These are phyloP conservation scores for Archegozetes longisetosus DNA, from an alignment of 1,140 invertebrate species.

Conservation along the genomic window DNA sequence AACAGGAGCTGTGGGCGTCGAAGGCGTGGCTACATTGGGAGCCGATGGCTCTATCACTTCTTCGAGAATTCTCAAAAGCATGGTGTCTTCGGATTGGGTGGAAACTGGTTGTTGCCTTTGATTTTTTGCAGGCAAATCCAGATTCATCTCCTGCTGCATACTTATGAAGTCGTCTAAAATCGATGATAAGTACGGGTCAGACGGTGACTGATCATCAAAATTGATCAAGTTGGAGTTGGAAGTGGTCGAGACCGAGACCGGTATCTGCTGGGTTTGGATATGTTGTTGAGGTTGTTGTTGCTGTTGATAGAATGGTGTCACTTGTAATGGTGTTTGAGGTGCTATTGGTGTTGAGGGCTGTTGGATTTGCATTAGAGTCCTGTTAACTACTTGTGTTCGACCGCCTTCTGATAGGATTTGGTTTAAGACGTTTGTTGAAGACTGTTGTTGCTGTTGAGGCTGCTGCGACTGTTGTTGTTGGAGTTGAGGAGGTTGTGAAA, in stretches of 20 bases:
- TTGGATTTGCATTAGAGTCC: neutral
- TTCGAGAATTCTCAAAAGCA: conserved; percentile 15
- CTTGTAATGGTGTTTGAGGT: neutral
- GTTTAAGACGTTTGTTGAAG: neutral
- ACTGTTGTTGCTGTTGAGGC: conserved; percentile 9
- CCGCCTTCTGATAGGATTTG: neutral
- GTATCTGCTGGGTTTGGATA: neutral
- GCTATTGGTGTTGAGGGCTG: neutral
- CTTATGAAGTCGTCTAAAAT: conserved; percentile 54
- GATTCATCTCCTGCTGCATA: conserved; percentile 21
- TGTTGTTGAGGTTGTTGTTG: neutral
- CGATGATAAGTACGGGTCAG: conserved; percentile 55
- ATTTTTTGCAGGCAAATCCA: conserved; percentile 34
- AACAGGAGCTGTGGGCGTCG: conserved; percentile 14
- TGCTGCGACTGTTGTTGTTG: conserved; percentile 19
- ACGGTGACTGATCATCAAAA: conserved; percentile 30
- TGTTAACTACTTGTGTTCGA: neutral
- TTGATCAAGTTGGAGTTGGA: conserved; percentile 16
- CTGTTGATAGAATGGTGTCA: neutral
- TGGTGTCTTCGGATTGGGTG: conserved; percentile 3
- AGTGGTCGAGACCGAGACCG: neutral
- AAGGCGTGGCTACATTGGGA: conserved; percentile 1
- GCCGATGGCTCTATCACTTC: conserved; percentile 4
- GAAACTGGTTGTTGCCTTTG: neutral
- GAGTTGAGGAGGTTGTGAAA: conserved; percentile 22